phyloP scores from a whole-genome alignment of 2,113 vertebrate genomes.

The Gambusia holbrooki region DNA sequence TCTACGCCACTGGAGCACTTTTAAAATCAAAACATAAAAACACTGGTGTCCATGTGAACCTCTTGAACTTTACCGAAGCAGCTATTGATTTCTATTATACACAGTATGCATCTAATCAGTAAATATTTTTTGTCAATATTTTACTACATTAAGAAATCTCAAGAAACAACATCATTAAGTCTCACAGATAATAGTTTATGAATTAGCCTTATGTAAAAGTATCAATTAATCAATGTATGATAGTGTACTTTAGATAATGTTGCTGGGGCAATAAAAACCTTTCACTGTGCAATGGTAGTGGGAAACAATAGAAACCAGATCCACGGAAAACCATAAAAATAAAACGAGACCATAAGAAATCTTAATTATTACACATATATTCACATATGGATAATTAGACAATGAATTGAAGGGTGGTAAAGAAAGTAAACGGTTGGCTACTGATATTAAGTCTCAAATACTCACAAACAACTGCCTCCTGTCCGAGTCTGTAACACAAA shows the following conservation, averaged over 20 bases:
- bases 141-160: neutral
- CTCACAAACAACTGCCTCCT: slow-evolving; percentile 84
- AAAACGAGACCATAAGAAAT: neutral
- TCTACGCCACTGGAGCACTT: neutral
- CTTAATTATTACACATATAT: slow-evolving; percentile 18
- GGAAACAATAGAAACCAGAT: slow-evolving; percentile 23
- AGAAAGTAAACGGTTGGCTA: slow-evolving; percentile 35
- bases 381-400: slow-evolving; percentile 19
- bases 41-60: neutral
- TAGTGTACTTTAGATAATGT: slow-evolving; percentile 24
- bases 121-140: neutral
- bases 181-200: neutral
- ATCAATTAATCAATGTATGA: neutral
- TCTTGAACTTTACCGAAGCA: neutral
- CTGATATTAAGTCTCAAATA: slow-evolving; percentile 55
- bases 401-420: slow-evolving; percentile 35
- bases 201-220: neutral
- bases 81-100: neutral
- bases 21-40: neutral
- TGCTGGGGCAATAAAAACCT: slow-evolving; percentile 20
- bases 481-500: slow-evolving; percentile 81
- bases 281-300: slow-evolving; percentile 24
- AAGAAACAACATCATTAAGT: neutral
- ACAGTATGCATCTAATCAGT: neutral
- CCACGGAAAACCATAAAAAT: slow-evolving; percentile 6